A percentile compares a stretch with the other conserved stretches of the same genome.
Evolutionary conservation across 2,113 vertebrate species (phyloP).

Genomic region (Pelobates fuscus): DNA sequence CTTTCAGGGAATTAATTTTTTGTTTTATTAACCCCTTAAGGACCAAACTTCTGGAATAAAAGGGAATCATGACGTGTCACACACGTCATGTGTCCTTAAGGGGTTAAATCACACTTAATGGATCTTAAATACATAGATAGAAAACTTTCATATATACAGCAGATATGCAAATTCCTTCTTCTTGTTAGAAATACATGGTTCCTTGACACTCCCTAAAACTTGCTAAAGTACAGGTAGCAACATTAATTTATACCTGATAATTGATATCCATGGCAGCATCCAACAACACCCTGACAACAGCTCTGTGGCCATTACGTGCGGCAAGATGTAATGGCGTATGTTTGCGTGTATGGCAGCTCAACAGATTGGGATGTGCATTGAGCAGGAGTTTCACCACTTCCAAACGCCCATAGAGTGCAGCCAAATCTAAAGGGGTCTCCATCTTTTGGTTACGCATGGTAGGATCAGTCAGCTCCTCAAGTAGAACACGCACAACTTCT

Average conservation of each 20-base stretch:
- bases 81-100: too few species aligned
- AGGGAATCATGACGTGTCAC: too few species aligned
- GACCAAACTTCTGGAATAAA: too few species aligned
- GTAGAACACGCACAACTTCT: conserved; percentile 87
- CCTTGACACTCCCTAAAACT: too few species aligned
- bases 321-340: conserved; percentile 94
- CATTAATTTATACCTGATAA: conserved; percentile 89
- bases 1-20: too few species aligned
- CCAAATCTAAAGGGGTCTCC: conserved; percentile 94
- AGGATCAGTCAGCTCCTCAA: conserved; percentile 96
- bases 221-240: too few species aligned
- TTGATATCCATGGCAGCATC: conserved; percentile 96
- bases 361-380: conserved; percentile 91
- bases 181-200: too few species aligned
- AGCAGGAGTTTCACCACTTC: conserved; percentile 95
- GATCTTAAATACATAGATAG: too few species aligned
- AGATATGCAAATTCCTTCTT: too few species aligned
- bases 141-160: too few species aligned
- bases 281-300: conserved; percentile 90
- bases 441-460: conserved; percentile 98
- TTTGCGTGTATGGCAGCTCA: conserved; percentile 92
- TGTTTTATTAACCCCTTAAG: too few species aligned
- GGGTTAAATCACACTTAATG: too few species aligned
- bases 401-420: conserved; percentile 90
- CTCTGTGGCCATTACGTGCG: conserved; percentile 89